Evolutionary conservation across 2,113 vertebrate species (phyloP), one percentile per base, ranked within the genome.

Genomic region (Phyllostomus hastatus): DNA sequence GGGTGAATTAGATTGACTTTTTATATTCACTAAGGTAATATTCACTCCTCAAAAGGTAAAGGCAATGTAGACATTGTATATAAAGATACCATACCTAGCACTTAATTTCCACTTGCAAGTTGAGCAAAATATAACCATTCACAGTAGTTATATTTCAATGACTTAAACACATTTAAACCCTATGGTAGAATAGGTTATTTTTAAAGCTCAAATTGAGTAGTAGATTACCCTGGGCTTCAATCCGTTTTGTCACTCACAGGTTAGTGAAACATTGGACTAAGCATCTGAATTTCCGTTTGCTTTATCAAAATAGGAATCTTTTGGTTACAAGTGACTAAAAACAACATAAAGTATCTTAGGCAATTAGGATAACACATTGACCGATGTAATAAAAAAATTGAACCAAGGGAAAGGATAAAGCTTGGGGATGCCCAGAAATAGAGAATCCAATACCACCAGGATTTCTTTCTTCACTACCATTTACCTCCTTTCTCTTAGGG

Each of bases 1-100:
- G 38, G 7, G 4, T 96, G 22, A 81, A 90, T 70, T 72, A 38
- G 0, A 79, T 90, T 91, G 96, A 91, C n/a, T 96, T 8, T 81
- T 75, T 90, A 75, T 0, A 88, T 10, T 7, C 15, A 41, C 0
- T 78, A 57, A 72, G 16, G 7, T 83, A 48, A 41, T 52, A 86
- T 38, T 69, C 11, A 85, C 22, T 28, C 33, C 41, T 10, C 12
- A 28, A 54, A 57, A 91, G 4, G 7, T 70, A 80, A 79, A 86
- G 8, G 0, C 12, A 48, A 26, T 70, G 4, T 43, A 73, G 26
- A 66, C 7, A 7, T 92, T 2, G 2, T 72, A n/a, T 38, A 12
- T 50, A 76, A 90, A 43, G 80, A 75, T 54, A 67, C 7, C 9
- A 4, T 66, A 2, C 31, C 38, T 69, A 61, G 7, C 4, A 38